Evolutionary conservation across 1,140 invertebrate genomes (phyloP).

Genomic region (Hypsibius dujardini): DNA sequence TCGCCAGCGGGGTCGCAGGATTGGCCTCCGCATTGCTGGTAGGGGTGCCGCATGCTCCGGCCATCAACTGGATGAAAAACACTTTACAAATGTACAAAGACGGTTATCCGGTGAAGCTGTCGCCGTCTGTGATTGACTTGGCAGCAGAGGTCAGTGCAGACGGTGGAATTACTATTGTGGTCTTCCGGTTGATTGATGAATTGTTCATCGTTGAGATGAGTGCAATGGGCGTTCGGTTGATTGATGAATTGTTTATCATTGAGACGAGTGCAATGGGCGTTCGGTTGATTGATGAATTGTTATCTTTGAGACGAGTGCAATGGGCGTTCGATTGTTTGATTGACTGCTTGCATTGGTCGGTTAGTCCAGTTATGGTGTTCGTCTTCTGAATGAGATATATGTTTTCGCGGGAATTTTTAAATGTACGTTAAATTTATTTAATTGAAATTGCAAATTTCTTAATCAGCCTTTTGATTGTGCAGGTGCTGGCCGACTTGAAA

Average conservation of each 20-base stretch:
- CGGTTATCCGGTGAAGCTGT: background rate
- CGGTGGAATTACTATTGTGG: background rate
- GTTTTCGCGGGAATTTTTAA: too few species aligned
- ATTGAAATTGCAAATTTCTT: too few species aligned
- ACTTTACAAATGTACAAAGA: background rate
- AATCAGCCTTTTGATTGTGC: background rate
- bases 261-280: background rate
- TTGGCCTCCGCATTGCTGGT: background rate
- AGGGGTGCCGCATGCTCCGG: background rate
- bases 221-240: background rate
- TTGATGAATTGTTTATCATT: background rate
- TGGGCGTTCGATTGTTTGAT: background rate
- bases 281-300: background rate
- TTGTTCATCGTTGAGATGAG: background rate
- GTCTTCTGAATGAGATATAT: too few species aligned
- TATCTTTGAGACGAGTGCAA: background rate
- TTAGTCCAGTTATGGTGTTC: too few species aligned
- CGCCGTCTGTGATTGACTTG: background rate
- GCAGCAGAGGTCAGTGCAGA: background rate
- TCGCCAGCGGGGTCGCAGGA: background rate
- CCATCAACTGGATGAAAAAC: background rate
- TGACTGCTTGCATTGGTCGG: background rate
- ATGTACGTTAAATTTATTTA: too few species aligned
- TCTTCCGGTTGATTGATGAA: background rate
- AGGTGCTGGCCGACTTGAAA: conserved; percentile 23